phyloP scores from a whole-genome alignment of 2,113 vertebrate species.

The Vombatus ursinus region DNA sequence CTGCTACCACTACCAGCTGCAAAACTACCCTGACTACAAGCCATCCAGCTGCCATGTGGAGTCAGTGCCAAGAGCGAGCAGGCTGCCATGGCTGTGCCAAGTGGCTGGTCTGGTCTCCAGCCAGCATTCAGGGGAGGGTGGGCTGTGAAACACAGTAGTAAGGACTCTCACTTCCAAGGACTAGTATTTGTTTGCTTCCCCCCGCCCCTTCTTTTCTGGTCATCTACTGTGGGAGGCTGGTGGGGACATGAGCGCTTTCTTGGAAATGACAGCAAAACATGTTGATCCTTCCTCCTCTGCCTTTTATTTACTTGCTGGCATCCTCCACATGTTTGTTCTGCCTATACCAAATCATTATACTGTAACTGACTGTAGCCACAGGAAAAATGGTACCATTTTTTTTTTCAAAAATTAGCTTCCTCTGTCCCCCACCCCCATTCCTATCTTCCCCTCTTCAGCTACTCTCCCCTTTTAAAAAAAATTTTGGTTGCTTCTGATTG shows the following conservation, averaged over 20 bases:
- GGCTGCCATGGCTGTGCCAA: constrained; percentile 70
- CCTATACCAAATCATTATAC: constrained; percentile 46
- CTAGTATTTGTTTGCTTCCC: constrained; percentile 36
- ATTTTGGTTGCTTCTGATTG: constrained; percentile 28
- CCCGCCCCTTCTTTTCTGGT: constrained; percentile 59
- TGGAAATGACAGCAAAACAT: constrained; percentile 65
- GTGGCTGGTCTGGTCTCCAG: constrained; percentile 64
- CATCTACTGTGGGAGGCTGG: constrained; percentile 62
- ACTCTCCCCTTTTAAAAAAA: background rate
- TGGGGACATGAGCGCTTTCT: constrained; percentile 67
- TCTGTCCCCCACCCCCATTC: constrained; percentile 28
- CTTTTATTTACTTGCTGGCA: constrained; percentile 58
- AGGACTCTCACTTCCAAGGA: constrained; percentile 50
- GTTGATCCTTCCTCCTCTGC: constrained; percentile 68
- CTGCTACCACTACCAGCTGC: constrained; percentile 83
- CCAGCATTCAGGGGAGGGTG: constrained; percentile 63
- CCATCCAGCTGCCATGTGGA: constrained; percentile 77
- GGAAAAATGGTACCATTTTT: constrained; percentile 40
- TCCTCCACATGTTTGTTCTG: constrained; percentile 48
- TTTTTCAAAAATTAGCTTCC: constrained; percentile 57
- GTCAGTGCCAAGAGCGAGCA: constrained; percentile 74
- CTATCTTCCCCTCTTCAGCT: background rate
- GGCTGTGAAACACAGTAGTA: constrained; percentile 63
- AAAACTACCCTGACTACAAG: constrained; percentile 80
- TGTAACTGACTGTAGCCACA: constrained; percentile 50